These are phyloP conservation scores for Salarias fasciatus DNA, from an alignment of 2,797 vertebrate genomes.

Conservation along the genomic window DNA sequence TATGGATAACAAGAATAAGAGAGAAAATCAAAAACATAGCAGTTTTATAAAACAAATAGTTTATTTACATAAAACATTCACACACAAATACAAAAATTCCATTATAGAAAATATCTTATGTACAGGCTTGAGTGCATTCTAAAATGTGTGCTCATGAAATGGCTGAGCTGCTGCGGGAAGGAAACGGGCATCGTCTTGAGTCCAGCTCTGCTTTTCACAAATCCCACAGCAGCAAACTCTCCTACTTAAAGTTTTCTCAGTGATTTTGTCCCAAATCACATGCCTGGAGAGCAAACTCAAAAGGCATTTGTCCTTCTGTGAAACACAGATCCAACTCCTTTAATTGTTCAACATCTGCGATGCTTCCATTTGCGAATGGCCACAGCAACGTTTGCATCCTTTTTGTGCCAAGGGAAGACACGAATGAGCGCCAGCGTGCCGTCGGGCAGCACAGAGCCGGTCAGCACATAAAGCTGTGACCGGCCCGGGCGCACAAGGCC, in stretches of 20 bases:
- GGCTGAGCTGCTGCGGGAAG: conserved; percentile 35
- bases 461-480: conserved; percentile 85
- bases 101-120: conserved; percentile 71
- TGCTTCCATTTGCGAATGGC: conserved; percentile 90
- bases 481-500: conserved; percentile 78
- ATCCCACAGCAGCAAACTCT: not conserved
- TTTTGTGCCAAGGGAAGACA: conserved; percentile 89
- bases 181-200: conserved; percentile 21
- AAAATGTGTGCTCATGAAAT: conserved; percentile 61
- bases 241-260: conserved; percentile 6
- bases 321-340: conserved; percentile 18
- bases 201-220: conserved; percentile 43
- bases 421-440: conserved; percentile 78
- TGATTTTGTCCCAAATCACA: conserved; percentile 4
- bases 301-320: not conserved
- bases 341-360: conserved; percentile 83
- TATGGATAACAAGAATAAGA: not conserved
- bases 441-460: conserved; percentile 78
- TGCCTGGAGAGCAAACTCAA: not conserved
- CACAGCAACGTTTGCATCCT: conserved; percentile 81
- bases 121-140: conserved; percentile 82
- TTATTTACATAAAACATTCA: conserved; percentile 59
- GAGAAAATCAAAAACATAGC: not conserved
- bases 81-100: conserved; percentile 69
- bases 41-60: conserved; percentile 41